phyloP scores from a whole-genome alignment of 2,113 vertebrate species.

The Misgurnus anguillicaudatus region DNA sequence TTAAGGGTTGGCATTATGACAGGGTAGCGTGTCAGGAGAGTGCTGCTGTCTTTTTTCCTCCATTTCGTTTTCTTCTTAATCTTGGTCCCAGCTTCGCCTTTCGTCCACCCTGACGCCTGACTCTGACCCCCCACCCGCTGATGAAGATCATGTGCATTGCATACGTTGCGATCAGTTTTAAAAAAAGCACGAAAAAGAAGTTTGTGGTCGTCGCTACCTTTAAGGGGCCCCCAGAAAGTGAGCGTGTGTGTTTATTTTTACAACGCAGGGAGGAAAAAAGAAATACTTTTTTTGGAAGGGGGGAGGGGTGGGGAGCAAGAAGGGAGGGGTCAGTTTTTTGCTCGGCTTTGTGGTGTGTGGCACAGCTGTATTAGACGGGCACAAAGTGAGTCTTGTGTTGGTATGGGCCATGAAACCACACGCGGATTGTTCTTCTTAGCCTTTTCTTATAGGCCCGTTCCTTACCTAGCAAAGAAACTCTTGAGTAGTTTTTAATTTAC shows the following conservation, averaged over 20 bases:
- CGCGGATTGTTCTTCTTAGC: neutral
- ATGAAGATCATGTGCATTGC: neutral
- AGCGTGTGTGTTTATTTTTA: conserved; percentile 80
- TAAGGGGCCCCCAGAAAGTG: conserved; percentile 72
- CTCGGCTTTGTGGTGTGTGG: conserved; percentile 68
- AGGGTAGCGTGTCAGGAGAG: conserved; percentile 62
- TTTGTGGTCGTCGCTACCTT: conserved; percentile 63
- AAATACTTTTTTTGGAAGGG: conserved; percentile 58
- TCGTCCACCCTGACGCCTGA: neutral
- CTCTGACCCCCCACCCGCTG: neutral
- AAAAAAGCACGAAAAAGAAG: conserved; percentile 28
- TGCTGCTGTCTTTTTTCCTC: conserved; percentile 59
- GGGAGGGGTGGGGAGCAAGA: conserved; percentile 64
- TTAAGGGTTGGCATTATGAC: conserved; percentile 76
- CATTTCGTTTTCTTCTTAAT: conserved; percentile 4
- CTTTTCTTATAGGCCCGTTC: conserved; percentile 6
- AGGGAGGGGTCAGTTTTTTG: conserved; percentile 61
- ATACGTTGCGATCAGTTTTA: conserved; percentile 1
- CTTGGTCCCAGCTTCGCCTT: conserved; percentile 35
- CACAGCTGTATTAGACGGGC: conserved; percentile 63
- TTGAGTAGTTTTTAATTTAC: neutral
- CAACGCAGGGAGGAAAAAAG: conserved; percentile 60
- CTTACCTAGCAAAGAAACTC: conserved; percentile 12
- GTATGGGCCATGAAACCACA: conserved; percentile 43
- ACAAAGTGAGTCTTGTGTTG: conserved; percentile 52